phyloP scores from a whole-genome alignment of 1,140 invertebrate species.

The Halesus radiatus region DNA sequence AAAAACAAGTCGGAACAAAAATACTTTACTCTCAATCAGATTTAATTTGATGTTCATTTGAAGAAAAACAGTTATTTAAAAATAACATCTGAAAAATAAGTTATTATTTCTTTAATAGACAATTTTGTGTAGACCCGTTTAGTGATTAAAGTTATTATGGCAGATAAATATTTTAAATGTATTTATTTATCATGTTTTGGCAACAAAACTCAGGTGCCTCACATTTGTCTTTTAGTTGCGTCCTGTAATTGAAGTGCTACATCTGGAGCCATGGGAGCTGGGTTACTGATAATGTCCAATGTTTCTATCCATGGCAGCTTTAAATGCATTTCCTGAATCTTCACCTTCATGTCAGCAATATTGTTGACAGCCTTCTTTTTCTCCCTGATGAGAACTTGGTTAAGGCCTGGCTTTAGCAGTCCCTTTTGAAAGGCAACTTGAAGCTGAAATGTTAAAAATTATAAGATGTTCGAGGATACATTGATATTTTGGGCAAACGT shows the following conservation, averaged over 20 bases:
- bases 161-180: neutral
- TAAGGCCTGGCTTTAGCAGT: constrained; percentile 86
- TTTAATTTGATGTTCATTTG: too few species aligned
- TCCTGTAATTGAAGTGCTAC: constrained; percentile 82
- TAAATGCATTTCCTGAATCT: constrained; percentile 79
- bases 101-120: too few species aligned
- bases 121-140: too few species aligned
- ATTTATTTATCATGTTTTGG: neutral
- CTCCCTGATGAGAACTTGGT: constrained; percentile 75
- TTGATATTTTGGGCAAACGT: too few species aligned
- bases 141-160: too few species aligned
- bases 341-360: constrained; percentile 79
- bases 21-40: too few species aligned
- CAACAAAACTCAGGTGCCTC: constrained; percentile 63
- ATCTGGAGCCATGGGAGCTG: constrained; percentile 86
- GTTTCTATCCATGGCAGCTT: constrained; percentile 89
- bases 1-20: too few species aligned
- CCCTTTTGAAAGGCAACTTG: constrained; percentile 88
- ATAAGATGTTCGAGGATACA: too few species aligned
- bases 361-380: constrained; percentile 76
- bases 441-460: constrained; percentile 69
- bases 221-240: constrained; percentile 78
- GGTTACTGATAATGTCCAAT: constrained; percentile 82
- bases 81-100: too few species aligned
- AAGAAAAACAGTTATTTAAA: too few species aligned